Evolutionary conservation across 2,797 vertebrate genomes (phyloP), one percentile per base, ranked within the genome.

Genomic region (Sebastes variabilis): DNA sequence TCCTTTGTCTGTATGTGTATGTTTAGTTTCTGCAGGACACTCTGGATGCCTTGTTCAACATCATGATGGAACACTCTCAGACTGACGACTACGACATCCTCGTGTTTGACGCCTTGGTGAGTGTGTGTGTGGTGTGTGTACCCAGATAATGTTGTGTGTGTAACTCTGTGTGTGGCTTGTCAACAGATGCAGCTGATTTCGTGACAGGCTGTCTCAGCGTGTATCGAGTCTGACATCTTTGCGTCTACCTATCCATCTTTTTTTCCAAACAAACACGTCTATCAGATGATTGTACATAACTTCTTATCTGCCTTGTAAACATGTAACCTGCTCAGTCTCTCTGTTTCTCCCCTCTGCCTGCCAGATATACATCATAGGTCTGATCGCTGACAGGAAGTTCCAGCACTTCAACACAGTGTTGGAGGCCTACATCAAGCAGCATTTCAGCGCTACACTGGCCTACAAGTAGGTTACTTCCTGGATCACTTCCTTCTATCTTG

Each of bases 21-120:
- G 52, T 84, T 18, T 66, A 99, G 98, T 99, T 99, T 90, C 96
- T 99, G 56, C 98, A 99, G 89, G 98, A 99, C 81, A 99, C 97
- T 0, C 93, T 99, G 88, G 98, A 99, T n/a, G 98, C 98, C 61
- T 93, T 99, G 80, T 99, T 99, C 95, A 99, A 98, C 92, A 99
- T 99, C 91, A 99, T 99, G 98, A 99, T 99, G 98, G 98, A 99
- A 29, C 96, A 99, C 87, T 99, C 98, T 78, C 96, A 98, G 76
- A 98, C 96, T 12, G 92, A 97, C 8, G 96, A 97, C 72, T 99
- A 99, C 12, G 98, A 99, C 92, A 99, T 99, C 90, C 97, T 99
- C 2, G 98, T 99, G 84, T 99, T 99, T 66, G 98, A 99, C 78
- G 98, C 98, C 22, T 90, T 99, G 97, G 98, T 99, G 94, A 96